These are phyloP conservation scores for Pan troglodytes DNA, from an alignment of 2,113 vertebrate species.

Conservation along the genomic window NHGRI_mPanTro3-v2.1_pri NC_072411.2:81281001-81281500, in stretches of 20 bases:
- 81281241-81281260: background rate
- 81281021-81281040: background rate
- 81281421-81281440: background rate
- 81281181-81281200: no score
- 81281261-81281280: background rate
- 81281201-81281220: background rate
- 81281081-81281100: background rate
- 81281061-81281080: background rate
- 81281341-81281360: no score
- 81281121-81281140: background rate
- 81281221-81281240: background rate
- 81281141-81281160: background rate
- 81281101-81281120: background rate
- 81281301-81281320: no score
- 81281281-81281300: background rate
- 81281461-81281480: background rate
- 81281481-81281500: no score
- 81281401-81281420: slow-evolving; percentile 17
- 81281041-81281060: background rate
- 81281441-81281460: slow-evolving; percentile 7
- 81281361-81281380: no score
- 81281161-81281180: no score
- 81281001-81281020: slow-evolving; percentile 4
- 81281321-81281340: no score
- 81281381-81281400: no score